Evolutionary conservation across 2,888 invertebrate species (phyloP).

Genomic region (Lepetodrilus schrolli): DNA sequence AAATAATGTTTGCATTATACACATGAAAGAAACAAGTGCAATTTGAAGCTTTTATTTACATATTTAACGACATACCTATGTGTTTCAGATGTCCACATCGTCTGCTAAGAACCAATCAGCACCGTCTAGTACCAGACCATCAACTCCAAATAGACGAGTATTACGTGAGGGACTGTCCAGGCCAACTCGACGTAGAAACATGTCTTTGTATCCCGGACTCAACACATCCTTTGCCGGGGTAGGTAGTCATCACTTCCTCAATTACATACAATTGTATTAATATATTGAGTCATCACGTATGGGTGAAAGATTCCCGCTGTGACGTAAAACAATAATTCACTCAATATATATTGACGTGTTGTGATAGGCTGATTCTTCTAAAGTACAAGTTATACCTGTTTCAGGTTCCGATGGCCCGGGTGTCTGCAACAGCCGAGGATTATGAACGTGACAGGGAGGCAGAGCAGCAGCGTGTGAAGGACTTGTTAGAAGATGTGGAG

Average conservation of each 20-base stretch:
- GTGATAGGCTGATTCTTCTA: no score
- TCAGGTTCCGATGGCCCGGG: conserved; percentile 56
- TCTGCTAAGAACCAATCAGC: neutral
- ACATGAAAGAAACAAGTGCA: no score
- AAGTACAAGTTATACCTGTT: no score
- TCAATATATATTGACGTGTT: no score
- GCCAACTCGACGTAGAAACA: conserved; percentile 37
- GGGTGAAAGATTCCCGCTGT: no score
- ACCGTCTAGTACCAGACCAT: neutral
- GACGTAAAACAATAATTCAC: no score
- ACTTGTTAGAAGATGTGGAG: conserved; percentile 55
- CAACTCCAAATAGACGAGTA: conserved; percentile 9
- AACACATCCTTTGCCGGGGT: conserved; percentile 42
- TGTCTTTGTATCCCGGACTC: conserved; percentile 42
- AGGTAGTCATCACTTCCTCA: no score
- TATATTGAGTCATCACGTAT: no score
- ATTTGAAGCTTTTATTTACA: no score
- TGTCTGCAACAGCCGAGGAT: conserved; percentile 55
- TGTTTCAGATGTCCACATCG: neutral
- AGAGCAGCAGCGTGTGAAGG: conserved; percentile 52
- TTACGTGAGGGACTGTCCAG: conserved; percentile 14
- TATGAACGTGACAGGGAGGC: conserved; percentile 56
- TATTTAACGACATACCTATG: no score
- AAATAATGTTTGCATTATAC: no score
- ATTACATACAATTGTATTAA: no score